A percentile compares a stretch with the other conserved stretches of the same genome.
Evolutionary conservation across 1,140 invertebrate species (phyloP).

Genomic region (Bombus superbus): DNA sequence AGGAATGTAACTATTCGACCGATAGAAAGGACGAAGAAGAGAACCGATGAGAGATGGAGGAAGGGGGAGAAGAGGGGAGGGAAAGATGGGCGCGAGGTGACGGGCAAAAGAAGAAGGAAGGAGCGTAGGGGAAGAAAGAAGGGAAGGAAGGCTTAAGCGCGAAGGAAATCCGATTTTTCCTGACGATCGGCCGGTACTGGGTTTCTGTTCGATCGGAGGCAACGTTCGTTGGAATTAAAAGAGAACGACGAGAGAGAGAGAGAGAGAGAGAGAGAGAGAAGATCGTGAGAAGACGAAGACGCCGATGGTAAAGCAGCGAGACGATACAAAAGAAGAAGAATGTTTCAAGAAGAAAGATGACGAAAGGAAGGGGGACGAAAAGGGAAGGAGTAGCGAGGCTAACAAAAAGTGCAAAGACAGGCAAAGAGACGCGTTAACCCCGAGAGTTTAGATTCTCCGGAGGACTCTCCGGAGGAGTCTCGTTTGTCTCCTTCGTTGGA

Average conservation of each 20-base stretch:
- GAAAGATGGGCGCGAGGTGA: neutral
- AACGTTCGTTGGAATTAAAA: slow-evolving; percentile 11
- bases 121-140: neutral
- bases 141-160: neutral
- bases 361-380: slow-evolving; percentile 6
- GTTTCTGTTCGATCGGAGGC: neutral
- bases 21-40: neutral
- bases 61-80: too few relatives aligned
- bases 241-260: neutral
- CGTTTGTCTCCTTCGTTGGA: slow-evolving; percentile 63
- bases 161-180: slow-evolving; percentile 16
- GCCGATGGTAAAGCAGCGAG: neutral
- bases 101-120: neutral
- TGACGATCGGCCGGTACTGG: neutral
- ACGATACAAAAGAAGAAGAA: slow-evolving; percentile 28
- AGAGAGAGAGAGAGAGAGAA: too few relatives aligned
- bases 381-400: slow-evolving; percentile 15
- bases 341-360: slow-evolving; percentile 43
- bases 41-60: neutral
- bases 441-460: slow-evolving; percentile 60
- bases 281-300: slow-evolving; percentile 20
- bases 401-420: slow-evolving; percentile 35
- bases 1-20: slow-evolving; percentile 60
- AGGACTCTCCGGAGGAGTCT: slow-evolving; percentile 50
- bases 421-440: slow-evolving; percentile 45